phyloP scores from a whole-genome alignment of 2,888 invertebrate species.

The Nasonovia ribisnigri region DNA sequence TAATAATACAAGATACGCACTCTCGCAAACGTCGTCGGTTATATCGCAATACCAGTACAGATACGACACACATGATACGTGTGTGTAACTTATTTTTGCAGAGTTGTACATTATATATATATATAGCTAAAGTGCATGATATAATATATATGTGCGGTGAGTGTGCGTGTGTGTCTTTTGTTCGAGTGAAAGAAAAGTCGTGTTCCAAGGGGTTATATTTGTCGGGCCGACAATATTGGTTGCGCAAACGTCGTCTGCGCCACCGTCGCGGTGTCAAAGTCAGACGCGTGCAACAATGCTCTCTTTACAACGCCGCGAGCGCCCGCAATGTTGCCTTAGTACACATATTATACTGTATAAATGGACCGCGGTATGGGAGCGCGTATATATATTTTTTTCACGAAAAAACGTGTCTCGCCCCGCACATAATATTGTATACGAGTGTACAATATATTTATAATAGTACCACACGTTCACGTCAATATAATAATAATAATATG shows the following conservation, averaged over 20 bases:
- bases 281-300: slow-evolving; percentile 38
- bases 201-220: slow-evolving; percentile 42
- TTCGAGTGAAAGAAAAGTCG: slow-evolving; percentile 53
- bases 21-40: neutral
- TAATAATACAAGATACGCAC: neutral
- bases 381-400: neutral
- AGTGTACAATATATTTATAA: neutral
- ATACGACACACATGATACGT: neutral
- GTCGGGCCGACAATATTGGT: neutral
- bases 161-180: neutral
- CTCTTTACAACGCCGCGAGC: neutral
- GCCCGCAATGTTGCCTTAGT: neutral
- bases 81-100: neutral
- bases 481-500: neutral
- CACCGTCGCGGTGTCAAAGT: slow-evolving; percentile 35
- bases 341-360: neutral
- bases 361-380: neutral
- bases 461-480: neutral
- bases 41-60: neutral
- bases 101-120: neutral
- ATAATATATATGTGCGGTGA: neutral
- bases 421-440: no score
- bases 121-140: neutral
- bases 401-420: slow-evolving; percentile 19
- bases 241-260: slow-evolving; percentile 33